Conservation (phyloP, 2,888 invertebrate species). For the Erebia epiphron region DNA sequence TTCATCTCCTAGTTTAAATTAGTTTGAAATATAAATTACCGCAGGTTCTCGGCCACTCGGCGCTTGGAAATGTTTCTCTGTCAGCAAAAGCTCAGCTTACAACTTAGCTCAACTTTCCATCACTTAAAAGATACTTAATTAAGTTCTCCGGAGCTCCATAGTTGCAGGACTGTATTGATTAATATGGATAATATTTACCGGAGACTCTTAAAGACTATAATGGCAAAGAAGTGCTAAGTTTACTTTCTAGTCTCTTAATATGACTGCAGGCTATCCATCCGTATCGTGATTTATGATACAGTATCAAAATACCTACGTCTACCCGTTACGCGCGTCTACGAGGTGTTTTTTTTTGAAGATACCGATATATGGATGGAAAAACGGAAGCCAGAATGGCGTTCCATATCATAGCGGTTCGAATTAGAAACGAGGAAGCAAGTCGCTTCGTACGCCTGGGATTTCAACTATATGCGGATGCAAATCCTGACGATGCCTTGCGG, state of each 20-base stretch:
- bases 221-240: neutral
- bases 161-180: conserved; percentile 45
- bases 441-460: too few relatives aligned
- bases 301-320: too few relatives aligned
- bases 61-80: conserved; percentile 30
- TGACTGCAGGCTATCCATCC: neutral
- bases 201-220: neutral
- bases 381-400: too few relatives aligned
- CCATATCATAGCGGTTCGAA: too few relatives aligned
- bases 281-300: too few relatives aligned
- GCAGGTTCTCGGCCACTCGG: conserved; percentile 8
- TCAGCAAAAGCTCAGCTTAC: conserved; percentile 33
- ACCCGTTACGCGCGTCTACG: too few relatives aligned
- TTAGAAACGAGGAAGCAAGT: too few relatives aligned
- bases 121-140: conserved; percentile 37
- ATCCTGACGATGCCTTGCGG: too few relatives aligned
- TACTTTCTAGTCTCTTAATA: neutral
- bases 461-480: too few relatives aligned
- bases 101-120: conserved; percentile 34
- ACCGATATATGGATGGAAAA: too few relatives aligned
- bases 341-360: too few relatives aligned
- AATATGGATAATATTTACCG: conserved; percentile 43
- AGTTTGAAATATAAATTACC: neutral
- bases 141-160: conserved; percentile 38
- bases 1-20: neutral